Conservation (phyloP, 2,113 vertebrate species). For the Arvicanthis niloticus region DNA sequence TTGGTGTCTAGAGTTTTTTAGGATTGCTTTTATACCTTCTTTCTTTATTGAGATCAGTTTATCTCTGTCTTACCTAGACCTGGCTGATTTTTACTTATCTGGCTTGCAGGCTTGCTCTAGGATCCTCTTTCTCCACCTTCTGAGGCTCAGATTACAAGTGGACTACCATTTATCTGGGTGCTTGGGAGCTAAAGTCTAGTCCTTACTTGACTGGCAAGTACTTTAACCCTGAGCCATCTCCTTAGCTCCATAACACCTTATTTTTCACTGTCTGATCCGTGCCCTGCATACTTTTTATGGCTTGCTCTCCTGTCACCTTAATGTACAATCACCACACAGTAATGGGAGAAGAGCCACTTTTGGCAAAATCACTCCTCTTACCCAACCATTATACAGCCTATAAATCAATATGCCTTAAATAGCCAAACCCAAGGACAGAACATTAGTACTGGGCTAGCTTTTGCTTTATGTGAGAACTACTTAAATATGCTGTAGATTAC, state of each 20-base stretch:
- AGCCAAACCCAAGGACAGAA: slow-evolving; percentile 7
- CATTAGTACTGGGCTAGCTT: not conserved
- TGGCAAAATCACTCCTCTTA: not conserved
- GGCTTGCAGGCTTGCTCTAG: not conserved
- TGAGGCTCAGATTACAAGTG: not conserved
- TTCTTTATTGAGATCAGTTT: not conserved
- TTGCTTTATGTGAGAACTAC: slow-evolving; percentile 9
- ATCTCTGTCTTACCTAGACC: not conserved
- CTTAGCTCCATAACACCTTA: not conserved
- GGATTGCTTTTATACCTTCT: not conserved
- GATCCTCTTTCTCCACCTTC: not conserved
- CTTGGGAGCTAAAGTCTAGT: not conserved
- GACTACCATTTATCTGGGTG: not conserved
- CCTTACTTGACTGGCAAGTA: not conserved
- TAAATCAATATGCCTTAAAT: not conserved
- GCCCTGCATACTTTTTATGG: not conserved
- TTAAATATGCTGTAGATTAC: not conserved
- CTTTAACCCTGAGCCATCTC: not conserved
- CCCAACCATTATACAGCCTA: not conserved
- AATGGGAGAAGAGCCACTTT: slow-evolving; percentile 10
- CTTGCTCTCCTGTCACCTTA: not conserved
- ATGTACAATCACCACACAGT: not conserved
- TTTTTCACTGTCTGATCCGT: not conserved
- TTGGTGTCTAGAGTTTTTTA: not conserved
- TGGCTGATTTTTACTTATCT: not conserved